phyloP scores from a whole-genome alignment of 2,888 invertebrate genomes.

The Geophilus truncorum region DNA sequence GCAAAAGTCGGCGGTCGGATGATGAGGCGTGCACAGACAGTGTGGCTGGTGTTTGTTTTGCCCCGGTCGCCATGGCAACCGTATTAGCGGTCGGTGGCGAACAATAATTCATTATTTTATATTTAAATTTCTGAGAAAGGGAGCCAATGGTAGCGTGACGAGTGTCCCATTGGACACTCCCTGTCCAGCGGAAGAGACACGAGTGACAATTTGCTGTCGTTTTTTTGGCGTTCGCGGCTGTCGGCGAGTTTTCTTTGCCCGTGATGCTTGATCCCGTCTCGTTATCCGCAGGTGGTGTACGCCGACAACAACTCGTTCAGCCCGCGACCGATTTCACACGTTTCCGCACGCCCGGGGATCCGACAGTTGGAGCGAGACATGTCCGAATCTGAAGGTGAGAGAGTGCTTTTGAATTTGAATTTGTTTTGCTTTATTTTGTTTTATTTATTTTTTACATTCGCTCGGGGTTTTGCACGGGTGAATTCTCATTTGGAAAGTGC shows the following conservation, averaged over 20 bases:
- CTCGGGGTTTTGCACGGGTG: too few species aligned
- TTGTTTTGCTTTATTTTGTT: too few species aligned
- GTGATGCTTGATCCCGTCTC: not conserved
- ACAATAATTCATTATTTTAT: conserved; percentile 28
- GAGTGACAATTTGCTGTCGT: too few species aligned
- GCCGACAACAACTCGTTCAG: not conserved
- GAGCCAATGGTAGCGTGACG: not conserved
- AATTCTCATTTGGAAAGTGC: not conserved
- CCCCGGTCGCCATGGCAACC: not conserved
- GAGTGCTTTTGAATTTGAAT: too few species aligned
- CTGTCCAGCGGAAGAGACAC: not conserved
- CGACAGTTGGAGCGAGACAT: not conserved
- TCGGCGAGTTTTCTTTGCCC: not conserved
- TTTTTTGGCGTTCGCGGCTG: not conserved
- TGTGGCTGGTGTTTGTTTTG: not conserved
- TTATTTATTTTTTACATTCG: too few species aligned
- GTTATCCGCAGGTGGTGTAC: not conserved
- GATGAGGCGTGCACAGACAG: not conserved
- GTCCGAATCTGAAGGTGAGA: not conserved
- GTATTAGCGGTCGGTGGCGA: not conserved
- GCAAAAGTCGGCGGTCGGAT: too few species aligned
- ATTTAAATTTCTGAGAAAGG: not conserved
- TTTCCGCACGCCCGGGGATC: not conserved
- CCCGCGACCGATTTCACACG: not conserved
- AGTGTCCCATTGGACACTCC: not conserved